Evolutionary conservation across 2,888 invertebrate genomes (phyloP), one percentile per base, ranked within the genome.

Genomic region (Mayetiola destructor): DNA sequence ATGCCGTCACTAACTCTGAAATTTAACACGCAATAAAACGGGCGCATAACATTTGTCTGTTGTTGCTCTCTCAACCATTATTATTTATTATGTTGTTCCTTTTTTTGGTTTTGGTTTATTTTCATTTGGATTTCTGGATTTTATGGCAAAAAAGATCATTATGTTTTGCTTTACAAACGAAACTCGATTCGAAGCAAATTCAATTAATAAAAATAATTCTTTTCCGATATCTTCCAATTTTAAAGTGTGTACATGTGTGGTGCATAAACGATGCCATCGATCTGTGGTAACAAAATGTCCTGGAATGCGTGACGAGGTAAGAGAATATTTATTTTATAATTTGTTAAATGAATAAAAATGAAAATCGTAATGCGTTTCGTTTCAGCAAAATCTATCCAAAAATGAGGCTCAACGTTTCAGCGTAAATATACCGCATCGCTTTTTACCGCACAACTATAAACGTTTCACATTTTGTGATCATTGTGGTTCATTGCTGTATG

Each of bases 381-480:
- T 52, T 52, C 30, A 52, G 40, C n/a, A 56, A 20, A n/a, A 30
- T 16, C 39, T 39, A 30, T 10, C 53, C 16, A 52, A 79, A 67
- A 75, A 76, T 62, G 79, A 80, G 63, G 83, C 83, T 53, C 82
- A 84, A 72, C 81, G 97, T 62, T 99, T 99, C 79, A 96, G 88
- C 75, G 96, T 99, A 67, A 97, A 99, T 77, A 84, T 99, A 68
- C 99, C 99, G 64, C 99, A 99, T 76, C 86, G 94, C 61, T 93
- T 91, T 75, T 83, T 85, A 66, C 88, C 95, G 67, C 97, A 97
- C 78, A 96, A 84, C 65, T 99, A 94, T 78, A 95, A 93, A 77
- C 80, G 93, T 64, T 95, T 96, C 75, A 97, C 97, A 30, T 99
- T 99, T 78, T 99, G 99, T 78, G 97, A 99, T 77, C 99, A 99